These are phyloP conservation scores for pig (Sus scrofa) DNA, from an alignment of 2,113 vertebrate species.

Conservation along the genomic window T2T-Sscrofa CM000817.6:22670001-22670500, in stretches of 20 bases:
- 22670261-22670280: conserved; percentile 66
- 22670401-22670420: conserved; percentile 72
- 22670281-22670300: conserved; percentile 71
- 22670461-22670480: not conserved
- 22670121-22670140: conserved; percentile 62
- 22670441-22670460: conserved; percentile 16
- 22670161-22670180: conserved; percentile 84
- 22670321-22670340: conserved; percentile 72
- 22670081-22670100: conserved; percentile 78
- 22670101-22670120: conserved; percentile 75
- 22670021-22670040: conserved; percentile 43
- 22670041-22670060: conserved; percentile 72
- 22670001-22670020: conserved; percentile 45
- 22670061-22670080: conserved; percentile 75
- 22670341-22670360: conserved; percentile 76
- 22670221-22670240: conserved; percentile 63
- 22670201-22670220: conserved; percentile 72
- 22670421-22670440: conserved; percentile 12
- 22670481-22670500: conserved; percentile 23
- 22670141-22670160: conserved; percentile 81
- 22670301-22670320: conserved; percentile 81
- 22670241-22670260: conserved; percentile 74
- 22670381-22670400: conserved; percentile 52
- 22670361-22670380: conserved; percentile 38
- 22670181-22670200: conserved; percentile 81